Evolutionary conservation across 2,113 vertebrate genomes (phyloP).

Genomic region (Paradoxurus hermaphroditus): DNA sequence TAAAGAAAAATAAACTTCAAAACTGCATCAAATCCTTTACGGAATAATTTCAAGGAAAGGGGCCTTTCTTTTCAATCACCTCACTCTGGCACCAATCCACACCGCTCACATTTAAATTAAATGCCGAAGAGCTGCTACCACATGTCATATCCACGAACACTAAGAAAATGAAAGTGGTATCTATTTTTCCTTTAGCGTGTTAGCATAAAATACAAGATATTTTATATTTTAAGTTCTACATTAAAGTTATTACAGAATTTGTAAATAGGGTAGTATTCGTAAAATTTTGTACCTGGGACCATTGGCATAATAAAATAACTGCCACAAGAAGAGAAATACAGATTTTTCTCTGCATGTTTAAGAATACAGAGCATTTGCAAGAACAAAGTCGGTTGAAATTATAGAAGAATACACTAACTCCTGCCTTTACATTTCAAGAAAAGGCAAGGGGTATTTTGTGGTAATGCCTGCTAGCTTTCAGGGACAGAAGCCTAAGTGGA

Average conservation of each 20-base stretch:
- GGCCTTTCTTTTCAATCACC: not conserved
- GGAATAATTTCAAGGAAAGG: not conserved
- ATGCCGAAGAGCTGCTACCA: not conserved
- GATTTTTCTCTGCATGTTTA: not conserved
- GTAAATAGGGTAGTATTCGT: not conserved
- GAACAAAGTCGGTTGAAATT: not conserved
- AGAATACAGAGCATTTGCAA: not conserved
- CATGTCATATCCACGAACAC: not conserved
- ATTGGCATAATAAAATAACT: not conserved
- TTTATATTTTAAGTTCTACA: not conserved
- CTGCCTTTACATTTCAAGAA: not conserved
- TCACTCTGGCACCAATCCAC: not conserved
- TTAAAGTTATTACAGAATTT: not conserved
- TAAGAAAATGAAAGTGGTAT: not conserved
- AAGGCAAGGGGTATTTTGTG: not conserved
- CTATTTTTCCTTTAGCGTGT: not conserved
- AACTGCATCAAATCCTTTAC: not conserved
- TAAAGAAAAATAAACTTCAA: not conserved
- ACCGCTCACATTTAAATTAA: not conserved
- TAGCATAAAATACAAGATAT: not conserved
- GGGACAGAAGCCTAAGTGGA: not conserved
- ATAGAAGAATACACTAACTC: not conserved
- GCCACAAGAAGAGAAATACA: not conserved
- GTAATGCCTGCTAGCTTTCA: not conserved
- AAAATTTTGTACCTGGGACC: slow-evolving; percentile 3